Evolutionary conservation across 2,888 invertebrate species (phyloP).

Genomic region (Dasysyrphus albostriatus): DNA sequence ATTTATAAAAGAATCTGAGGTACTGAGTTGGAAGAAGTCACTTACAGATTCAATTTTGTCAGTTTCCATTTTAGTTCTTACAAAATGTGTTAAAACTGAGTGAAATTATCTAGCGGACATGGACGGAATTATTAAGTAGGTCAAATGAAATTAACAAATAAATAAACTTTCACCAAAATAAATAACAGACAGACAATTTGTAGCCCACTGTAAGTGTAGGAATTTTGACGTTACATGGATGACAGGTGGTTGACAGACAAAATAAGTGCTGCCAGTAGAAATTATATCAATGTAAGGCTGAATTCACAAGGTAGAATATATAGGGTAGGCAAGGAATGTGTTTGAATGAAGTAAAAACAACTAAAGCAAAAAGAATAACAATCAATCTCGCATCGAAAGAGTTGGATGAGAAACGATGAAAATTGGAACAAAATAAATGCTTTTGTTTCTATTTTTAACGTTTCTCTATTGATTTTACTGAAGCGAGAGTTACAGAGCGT

Average conservation of each 20-base stretch:
- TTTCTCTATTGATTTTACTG: no score
- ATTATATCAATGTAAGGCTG: neutral
- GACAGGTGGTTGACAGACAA: neutral
- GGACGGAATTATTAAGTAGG: constrained; percentile 37
- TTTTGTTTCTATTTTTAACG: no score
- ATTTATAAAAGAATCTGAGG: neutral
- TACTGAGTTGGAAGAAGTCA: neutral
- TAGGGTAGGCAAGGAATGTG: no score
- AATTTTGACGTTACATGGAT: neutral
- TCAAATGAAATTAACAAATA: neutral
- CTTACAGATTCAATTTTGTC: constrained; percentile 45
- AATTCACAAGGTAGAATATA: no score
- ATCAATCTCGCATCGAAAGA: no score
- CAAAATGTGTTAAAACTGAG: neutral
- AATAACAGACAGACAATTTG: neutral
- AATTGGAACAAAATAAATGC: no score
- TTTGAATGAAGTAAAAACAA: no score
- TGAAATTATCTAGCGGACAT: constrained; percentile 24
- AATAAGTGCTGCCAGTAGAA: constrained; percentile 40
- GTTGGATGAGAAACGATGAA: no score
- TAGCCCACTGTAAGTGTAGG: constrained; percentile 6
- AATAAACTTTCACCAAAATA: constrained; percentile 60
- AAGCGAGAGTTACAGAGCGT: no score
- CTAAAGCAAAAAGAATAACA: no score
- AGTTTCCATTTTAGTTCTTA: constrained; percentile 28